These are phyloP conservation scores for Lithosia quadra DNA, from an alignment of 2,888 invertebrate genomes.

Conservation along the genomic window DNA sequence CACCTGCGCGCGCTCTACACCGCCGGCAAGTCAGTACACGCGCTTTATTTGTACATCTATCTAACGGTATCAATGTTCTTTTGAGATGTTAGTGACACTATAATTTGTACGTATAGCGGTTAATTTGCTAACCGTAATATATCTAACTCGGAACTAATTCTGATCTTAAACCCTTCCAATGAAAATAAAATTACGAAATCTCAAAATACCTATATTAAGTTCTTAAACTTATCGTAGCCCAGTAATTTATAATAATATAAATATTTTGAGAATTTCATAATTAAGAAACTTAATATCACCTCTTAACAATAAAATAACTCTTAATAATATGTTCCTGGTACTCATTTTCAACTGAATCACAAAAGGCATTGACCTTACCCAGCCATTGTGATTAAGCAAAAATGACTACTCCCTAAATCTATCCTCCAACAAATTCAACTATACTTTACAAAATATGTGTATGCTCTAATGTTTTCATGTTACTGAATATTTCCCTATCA, in stretches of 20 bases:
- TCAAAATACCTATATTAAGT: no score
- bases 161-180: not conserved
- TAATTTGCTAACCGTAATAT: not conserved
- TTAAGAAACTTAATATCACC: no score
- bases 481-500: not conserved
- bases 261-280: no score
- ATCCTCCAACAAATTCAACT: not conserved
- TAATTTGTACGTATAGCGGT: not conserved
- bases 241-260: no score
- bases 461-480: not conserved
- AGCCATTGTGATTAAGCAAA: not conserved
- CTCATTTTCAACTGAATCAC: not conserved
- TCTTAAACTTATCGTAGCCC: no score
- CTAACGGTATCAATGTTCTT: not conserved
- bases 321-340: no score
- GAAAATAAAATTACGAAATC: not conserved
- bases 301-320: not conserved
- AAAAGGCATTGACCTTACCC: not conserved
- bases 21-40: conserved; percentile 91
- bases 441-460: not conserved
- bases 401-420: not conserved
- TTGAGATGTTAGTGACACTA: not conserved
- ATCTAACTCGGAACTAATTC: not conserved
- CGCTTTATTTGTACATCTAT: not conserved
- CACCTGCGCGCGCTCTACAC: conserved; percentile 88